Conservation (phyloP, 2,888 invertebrate genomes). For the Acrocyrtus sp. region DNA sequence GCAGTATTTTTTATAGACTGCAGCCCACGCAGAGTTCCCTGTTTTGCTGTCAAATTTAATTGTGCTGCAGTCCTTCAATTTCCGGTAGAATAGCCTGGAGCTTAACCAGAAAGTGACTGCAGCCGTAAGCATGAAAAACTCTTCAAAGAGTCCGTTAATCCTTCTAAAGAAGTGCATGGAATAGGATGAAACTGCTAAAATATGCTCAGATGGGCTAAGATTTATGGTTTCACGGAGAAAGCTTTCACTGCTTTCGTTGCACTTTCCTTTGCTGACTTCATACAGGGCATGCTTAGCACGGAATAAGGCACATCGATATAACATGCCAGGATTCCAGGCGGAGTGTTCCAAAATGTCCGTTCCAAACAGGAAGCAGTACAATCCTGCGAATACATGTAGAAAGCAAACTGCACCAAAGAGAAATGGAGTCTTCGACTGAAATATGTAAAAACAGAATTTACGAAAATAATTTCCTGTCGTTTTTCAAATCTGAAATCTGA, state of each 20-base stretch:
- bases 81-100: not conserved
- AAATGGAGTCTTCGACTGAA: slow-evolving; percentile 7
- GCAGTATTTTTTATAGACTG: slow-evolving; percentile 2
- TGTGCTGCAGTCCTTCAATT: not conserved
- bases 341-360: not conserved
- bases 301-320: not conserved
- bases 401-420: slow-evolving; percentile 14
- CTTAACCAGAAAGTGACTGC: slow-evolving; percentile 18
- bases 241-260: too few species aligned
- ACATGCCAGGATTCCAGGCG: not conserved
- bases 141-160: slow-evolving; percentile 16
- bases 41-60: not conserved
- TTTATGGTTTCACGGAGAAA: not conserved
- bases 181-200: not conserved
- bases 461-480: not conserved
- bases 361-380: slow-evolving; percentile 12
- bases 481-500: too few species aligned
- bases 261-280: too few species aligned
- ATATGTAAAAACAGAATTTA: not conserved
- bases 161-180: slow-evolving; percentile 5
- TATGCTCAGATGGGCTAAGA: slow-evolving; percentile 2
- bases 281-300: too few species aligned
- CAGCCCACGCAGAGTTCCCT: not conserved
- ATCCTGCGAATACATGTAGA: not conserved
- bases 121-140: slow-evolving; percentile 10